Percentiles rank a stretch among this genome's conserved stretches.
Evolutionary conservation across 2,888 invertebrate genomes (phyloP).

Genomic region (Erpobdella octoculata): DNA sequence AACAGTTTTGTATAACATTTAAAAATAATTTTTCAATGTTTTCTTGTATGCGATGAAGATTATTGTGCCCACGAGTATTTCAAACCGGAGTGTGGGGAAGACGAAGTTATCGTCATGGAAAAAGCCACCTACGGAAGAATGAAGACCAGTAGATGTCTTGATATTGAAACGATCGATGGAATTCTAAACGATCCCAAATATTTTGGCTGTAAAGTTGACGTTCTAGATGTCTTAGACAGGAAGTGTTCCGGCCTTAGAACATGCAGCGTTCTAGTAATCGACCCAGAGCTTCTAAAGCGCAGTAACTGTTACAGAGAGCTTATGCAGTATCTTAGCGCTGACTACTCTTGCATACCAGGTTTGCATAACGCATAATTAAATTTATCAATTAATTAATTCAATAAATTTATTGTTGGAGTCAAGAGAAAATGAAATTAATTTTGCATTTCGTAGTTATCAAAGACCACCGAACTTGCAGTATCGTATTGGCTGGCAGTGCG

Average conservation of each 20-base stretch:
- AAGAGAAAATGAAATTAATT: too few species aligned
- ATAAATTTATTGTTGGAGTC: too few species aligned
- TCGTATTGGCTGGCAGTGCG: neutral
- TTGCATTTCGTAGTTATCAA: too few species aligned
- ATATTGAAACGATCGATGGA: neutral
- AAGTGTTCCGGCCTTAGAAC: slow-evolving; percentile 19
- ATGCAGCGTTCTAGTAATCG: slow-evolving; percentile 14
- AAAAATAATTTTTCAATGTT: too few species aligned
- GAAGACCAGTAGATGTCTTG: slow-evolving; percentile 18
- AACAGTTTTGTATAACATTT: too few species aligned
- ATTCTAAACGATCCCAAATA: slow-evolving; percentile 7
- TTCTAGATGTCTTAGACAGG: neutral
- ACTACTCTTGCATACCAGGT: slow-evolving; percentile 18
- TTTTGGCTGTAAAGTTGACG: slow-evolving; percentile 20
- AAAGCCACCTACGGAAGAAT: slow-evolving; percentile 28
- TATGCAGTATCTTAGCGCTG: slow-evolving; percentile 15
- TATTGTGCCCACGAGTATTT: slow-evolving; percentile 14
- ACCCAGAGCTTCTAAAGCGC: neutral
- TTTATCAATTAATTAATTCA: too few species aligned
- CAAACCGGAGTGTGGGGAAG: slow-evolving; percentile 13
- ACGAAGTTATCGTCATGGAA: slow-evolving; percentile 24
- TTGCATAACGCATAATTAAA: neutral
- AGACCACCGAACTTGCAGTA: neutral
- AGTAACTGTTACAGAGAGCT: slow-evolving; percentile 12
- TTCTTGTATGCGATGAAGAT: too few species aligned